Evolutionary conservation across 2,113 vertebrate genomes (phyloP).

Genomic region (Phaethon lepturus): DNA sequence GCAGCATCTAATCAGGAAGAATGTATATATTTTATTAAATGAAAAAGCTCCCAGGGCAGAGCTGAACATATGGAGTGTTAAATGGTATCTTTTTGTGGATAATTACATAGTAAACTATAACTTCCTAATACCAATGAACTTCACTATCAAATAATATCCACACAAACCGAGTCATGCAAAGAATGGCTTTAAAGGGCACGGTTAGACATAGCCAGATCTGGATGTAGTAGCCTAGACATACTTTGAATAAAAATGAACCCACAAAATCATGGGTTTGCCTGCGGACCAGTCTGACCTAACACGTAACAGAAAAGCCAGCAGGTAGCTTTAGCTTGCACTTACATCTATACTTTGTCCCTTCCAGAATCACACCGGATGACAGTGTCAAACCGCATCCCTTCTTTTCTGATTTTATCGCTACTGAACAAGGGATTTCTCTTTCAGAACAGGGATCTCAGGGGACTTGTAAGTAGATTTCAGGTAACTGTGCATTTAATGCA

Average conservation of each 20-base stretch:
- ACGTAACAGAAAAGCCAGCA: neutral
- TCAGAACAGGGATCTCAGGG: neutral
- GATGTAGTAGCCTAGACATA: neutral
- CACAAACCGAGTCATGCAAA: neutral
- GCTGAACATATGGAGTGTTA: neutral
- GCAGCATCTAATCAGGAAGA: neutral
- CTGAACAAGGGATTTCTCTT: neutral
- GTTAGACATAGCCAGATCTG: neutral
- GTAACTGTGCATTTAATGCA: neutral
- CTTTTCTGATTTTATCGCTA: neutral
- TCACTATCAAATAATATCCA: neutral
- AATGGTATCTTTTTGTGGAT: neutral
- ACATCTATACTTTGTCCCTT: neutral
- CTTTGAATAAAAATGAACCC: neutral
- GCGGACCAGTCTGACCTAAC: neutral
- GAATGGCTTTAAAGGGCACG: neutral
- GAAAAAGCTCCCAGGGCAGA: neutral
- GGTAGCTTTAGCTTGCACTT: neutral
- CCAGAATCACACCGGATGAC: neutral
- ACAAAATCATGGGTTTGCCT: neutral
- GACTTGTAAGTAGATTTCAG: neutral
- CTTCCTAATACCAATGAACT: neutral
- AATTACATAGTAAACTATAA: neutral
- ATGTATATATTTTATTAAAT: neutral
- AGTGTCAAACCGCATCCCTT: neutral